Evolutionary conservation across 2,113 vertebrate species (phyloP).

Genomic region (Cyphomyrus plagiostoma): DNA sequence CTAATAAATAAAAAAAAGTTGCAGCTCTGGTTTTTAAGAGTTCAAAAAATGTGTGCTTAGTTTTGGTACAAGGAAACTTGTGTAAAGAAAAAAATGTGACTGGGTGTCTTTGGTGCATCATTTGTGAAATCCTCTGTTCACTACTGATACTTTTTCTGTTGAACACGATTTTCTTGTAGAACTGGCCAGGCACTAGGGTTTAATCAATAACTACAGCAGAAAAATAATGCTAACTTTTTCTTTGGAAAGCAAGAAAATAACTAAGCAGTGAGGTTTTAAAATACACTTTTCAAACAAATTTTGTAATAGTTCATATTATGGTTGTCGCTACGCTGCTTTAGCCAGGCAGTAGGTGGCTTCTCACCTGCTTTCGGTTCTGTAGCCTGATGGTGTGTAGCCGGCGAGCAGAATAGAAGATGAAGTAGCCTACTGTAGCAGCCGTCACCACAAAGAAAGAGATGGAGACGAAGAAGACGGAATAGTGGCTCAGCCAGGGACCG

Average conservation of each 20-base stretch:
- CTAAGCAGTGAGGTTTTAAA: not conserved
- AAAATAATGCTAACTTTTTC: not conserved
- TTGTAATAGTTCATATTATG: not conserved
- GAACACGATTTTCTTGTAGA: not conserved
- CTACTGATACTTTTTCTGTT: not conserved
- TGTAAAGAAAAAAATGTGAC: not conserved
- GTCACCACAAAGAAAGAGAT: constrained; percentile 78
- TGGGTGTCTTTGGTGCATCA: not conserved
- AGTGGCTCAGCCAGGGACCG: constrained; percentile 69
- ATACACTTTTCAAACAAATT: not conserved
- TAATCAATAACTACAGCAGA: not conserved
- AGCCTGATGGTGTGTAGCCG: constrained; percentile 63
- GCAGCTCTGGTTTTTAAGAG: not conserved
- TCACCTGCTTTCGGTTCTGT: constrained; percentile 69
- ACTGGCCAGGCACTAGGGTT: not conserved
- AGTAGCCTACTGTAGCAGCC: constrained; percentile 74
- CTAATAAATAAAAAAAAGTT: not conserved
- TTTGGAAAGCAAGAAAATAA: not conserved
- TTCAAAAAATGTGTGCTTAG: not conserved
- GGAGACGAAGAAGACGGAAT: constrained; percentile 77
- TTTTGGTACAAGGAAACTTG: not conserved
- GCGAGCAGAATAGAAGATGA: constrained; percentile 75
- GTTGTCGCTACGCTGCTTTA: not conserved
- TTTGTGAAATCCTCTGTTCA: not conserved
- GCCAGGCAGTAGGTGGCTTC: not conserved